phyloP scores from a whole-genome alignment of 2,113 vertebrate species.

The Orycteropus afer region DNA sequence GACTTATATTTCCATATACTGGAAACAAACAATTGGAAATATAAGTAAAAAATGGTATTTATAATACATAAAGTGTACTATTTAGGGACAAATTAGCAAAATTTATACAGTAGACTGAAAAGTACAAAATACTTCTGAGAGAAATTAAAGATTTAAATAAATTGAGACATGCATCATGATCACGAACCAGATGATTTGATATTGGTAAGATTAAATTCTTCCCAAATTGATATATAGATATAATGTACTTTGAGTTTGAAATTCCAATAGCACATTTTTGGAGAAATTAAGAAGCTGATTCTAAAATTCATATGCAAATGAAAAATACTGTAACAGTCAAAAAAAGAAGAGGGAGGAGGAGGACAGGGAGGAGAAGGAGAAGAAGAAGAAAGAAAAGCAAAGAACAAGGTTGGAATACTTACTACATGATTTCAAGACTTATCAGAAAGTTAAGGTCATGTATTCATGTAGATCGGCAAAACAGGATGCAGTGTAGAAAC shows the following conservation, averaged over 20 bases:
- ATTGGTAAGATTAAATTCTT: not conserved
- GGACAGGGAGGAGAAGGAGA: not conserved
- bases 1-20: slow-evolving; percentile 20
- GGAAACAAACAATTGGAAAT: slow-evolving; percentile 13
- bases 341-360: not conserved
- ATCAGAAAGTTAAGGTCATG: not conserved
- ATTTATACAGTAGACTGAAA: not conserved
- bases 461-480: not conserved
- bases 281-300: not conserved
- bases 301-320: slow-evolving; percentile 8
- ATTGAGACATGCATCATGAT: not conserved
- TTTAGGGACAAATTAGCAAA: not conserved
- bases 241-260: not conserved
- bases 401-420: not conserved
- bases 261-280: not conserved
- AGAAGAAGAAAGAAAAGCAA: not conserved
- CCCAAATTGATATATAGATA: not conserved
- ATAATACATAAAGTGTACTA: not conserved
- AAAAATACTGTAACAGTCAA: not conserved
- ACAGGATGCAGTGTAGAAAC: not conserved
- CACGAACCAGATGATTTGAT: not conserved
- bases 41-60: slow-evolving; percentile 27
- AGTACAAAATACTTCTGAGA: not conserved
- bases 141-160: not conserved
- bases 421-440: slow-evolving; percentile 32